Evolutionary conservation across 2,888 invertebrate genomes (phyloP).

Genomic region (Lingula anatina): DNA sequence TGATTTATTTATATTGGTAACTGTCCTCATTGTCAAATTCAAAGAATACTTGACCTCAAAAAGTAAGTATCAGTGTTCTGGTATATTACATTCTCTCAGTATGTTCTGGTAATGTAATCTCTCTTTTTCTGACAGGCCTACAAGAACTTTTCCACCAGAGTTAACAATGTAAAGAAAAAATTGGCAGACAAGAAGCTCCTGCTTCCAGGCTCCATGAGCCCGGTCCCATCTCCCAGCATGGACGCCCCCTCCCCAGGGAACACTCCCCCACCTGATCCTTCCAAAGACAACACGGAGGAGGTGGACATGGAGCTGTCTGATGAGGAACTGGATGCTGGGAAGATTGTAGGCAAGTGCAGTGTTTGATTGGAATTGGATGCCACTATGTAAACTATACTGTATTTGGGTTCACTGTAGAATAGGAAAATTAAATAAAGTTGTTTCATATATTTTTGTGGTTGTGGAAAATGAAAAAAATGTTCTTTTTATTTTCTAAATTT

Average conservation of each 20-base stretch:
- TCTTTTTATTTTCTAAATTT: no score
- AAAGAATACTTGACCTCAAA: no score
- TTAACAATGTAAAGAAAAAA: slow-evolving; percentile 78
- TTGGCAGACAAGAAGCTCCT: slow-evolving; percentile 74
- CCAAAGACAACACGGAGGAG: slow-evolving; percentile 30
- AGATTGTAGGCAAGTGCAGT: slow-evolving; percentile 11
- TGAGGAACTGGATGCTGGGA: slow-evolving; percentile 15
- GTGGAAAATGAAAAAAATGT: background rate
- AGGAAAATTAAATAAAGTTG: background rate
- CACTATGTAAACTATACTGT: no score
- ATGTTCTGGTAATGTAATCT: background rate
- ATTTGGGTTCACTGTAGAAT: no score
- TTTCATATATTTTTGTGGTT: background rate
- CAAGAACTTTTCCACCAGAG: slow-evolving; percentile 84
- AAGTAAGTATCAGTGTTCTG: no score
- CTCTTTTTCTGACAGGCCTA: slow-evolving; percentile 67
- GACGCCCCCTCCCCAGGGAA: slow-evolving; percentile 76
- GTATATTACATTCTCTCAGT: no score
- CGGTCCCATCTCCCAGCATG: slow-evolving; percentile 62
- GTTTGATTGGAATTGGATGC: no score
- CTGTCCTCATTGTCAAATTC: no score
- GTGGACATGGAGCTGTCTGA: slow-evolving; percentile 46
- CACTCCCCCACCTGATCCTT: slow-evolving; percentile 27
- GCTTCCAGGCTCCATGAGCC: slow-evolving; percentile 58
- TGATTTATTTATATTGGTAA: no score